Evolutionary conservation across 2,888 invertebrate species (phyloP), one percentile per base, ranked within the genome.

Genomic region (Drosophila picticornis): DNA sequence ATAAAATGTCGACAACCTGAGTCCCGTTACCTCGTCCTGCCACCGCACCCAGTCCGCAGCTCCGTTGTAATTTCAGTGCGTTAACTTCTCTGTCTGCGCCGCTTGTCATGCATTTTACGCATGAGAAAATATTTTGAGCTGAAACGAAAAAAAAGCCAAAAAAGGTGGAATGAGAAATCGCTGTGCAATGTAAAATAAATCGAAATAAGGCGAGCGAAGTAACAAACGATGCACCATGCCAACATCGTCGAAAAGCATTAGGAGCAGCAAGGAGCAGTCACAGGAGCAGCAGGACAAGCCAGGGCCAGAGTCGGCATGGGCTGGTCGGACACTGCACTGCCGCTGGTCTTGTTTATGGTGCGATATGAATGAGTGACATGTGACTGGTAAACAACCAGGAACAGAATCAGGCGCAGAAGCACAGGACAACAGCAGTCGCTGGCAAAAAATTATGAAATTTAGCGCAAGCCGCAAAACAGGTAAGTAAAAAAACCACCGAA

Each of bases 341-440:
- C 65, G 68, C 55, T 46, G 62, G 40, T 77, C 83, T 85, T 90
- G 88, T 88, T 87, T 87, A 87, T 83, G 77, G 79, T 70, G 72
- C 85, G 85, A 88, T 84, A 87, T 85, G 86, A 90, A 90, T 88
- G 86, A 90, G 83, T 90, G 86, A 87, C 86, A 87, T 79, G 86
- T 88, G 86, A 85, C 81, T 83, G 81, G 69, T 72, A 78, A 82
- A 84, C 73, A 84, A 40, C 65, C 51, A 67, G 73, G 36, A 72
- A 29, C 55, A 60, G 59, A 29, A 55, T 46, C 61, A 52, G 57
- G 38, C 53, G 56, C 25, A 58, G 53, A 36, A 57, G 70, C 48
- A 48, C 46, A 13, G 34, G 25, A 55, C 32, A 52, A 60, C 46
- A 10, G 64, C 56, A 53, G 66, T 59, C 31, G 36, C 57, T 76